Evolutionary conservation across 1,140 invertebrate species (phyloP), one percentile per base, ranked within the genome.

Genomic region (Helicoverpa zea): DNA sequence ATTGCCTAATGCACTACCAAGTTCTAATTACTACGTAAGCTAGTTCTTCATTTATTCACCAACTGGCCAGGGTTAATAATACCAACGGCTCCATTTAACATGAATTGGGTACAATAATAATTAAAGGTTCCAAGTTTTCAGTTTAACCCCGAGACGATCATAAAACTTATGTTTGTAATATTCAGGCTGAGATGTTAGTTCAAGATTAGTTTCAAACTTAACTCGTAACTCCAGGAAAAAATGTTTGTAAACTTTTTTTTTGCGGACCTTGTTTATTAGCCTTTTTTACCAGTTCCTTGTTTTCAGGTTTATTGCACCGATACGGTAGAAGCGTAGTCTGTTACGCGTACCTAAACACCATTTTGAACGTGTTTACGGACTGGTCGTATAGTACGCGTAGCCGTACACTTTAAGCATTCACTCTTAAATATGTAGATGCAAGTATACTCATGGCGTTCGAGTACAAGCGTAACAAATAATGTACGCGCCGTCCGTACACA

Each of bases 51-150:
- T n/a, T 64, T 47, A 66, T 66, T 5, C 63, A 66, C 5, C 5
- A 49, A 30, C 52, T 29, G 35, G 35, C 35, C 35, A 43, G 35
- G 35, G 49, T 52, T 29, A 51, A 70, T 54, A 52, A 29, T 54
- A 64, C 23, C 11, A 54, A 52, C 30, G 7, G n/a, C 14, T 3
- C 11, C 3, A 18, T 70, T 11, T 16, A 52, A 49, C 66, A 23
- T 51, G 7, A 70, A 70, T 70, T 52, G 52, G 13, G 23, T 3
- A 70, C 12, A 52, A 52, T 70, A 52, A 52, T 70, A 54, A 54
- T 47, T 66, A 18, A 49, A 49, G 63, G 47, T 66, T 30, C n/a
- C 10, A 58, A 58, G 56, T 66, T 66, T 66, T 66, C 30, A 35
- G 35, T 66, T 11, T 70, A 30, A 70, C 52, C 49, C 66, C 66